phyloP scores from a whole-genome alignment of 1,140 invertebrate species.

The Campoletis sonorensis region DNA sequence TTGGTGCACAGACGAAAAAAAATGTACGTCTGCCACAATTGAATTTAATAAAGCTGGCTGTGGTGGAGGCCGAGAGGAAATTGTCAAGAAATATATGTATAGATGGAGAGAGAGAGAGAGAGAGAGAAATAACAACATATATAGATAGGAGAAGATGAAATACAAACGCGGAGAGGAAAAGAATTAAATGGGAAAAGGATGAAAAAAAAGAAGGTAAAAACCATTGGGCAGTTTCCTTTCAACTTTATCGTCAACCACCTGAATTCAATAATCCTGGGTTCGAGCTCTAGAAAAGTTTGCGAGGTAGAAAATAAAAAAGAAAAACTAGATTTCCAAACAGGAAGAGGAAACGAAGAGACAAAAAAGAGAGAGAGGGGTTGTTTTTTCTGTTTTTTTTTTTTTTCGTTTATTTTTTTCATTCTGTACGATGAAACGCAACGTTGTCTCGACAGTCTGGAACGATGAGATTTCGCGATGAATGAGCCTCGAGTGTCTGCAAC shows the following conservation, averaged over 20 bases:
- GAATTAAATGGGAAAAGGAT: not conserved
- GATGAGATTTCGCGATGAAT: conserved; percentile 15
- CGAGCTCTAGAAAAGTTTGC: not conserved
- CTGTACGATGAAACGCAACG: not conserved
- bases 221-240: not conserved
- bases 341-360: not conserved
- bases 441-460: too few relatives aligned
- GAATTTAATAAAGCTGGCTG: conserved; percentile 23
- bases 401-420: not conserved
- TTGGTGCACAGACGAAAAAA: conserved; percentile 8
- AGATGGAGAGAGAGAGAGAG: not conserved
- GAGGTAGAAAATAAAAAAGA: not conserved
- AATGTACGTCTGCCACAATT: conserved; percentile 36
- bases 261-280: conserved; percentile 8
- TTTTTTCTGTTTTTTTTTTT: not conserved
- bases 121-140: not conserved
- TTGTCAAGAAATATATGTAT: conserved; percentile 11
- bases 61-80: not conserved
- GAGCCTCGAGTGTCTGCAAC: conserved; percentile 41
- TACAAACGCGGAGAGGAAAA: not conserved
- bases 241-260: conserved; percentile 17
- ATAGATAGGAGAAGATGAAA: not conserved
- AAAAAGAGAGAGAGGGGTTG: not conserved
- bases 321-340: not conserved
- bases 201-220: conserved; percentile 10